Evolutionary conservation across 1,140 invertebrate species (phyloP).

Genomic region (Drosophila bocki): DNA sequence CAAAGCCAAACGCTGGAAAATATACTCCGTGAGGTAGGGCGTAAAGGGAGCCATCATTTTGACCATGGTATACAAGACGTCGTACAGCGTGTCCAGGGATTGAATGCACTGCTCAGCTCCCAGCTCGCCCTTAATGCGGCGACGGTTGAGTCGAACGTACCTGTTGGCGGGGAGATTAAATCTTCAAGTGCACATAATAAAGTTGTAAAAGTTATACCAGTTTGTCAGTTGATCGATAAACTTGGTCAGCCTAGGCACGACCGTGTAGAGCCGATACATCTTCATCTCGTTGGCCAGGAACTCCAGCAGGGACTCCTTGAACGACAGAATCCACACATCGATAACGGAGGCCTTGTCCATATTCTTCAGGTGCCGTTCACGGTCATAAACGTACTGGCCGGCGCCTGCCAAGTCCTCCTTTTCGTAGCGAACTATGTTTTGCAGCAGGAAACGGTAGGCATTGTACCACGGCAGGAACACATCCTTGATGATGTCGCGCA

Average conservation of each 20-base stretch:
- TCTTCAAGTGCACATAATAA: background rate
- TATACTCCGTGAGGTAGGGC: constrained; percentile 97
- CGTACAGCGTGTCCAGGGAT: constrained; percentile 95
- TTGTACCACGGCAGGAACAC: constrained; percentile 99
- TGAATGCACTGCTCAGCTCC: constrained; percentile 91
- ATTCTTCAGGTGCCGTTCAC: constrained; percentile 85
- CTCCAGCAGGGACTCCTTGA: constrained; percentile 95
- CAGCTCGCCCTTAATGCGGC: constrained; percentile 95
- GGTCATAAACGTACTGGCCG: constrained; percentile 88
- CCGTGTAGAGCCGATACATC: constrained; percentile 97
- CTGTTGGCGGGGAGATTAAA: constrained; percentile 16
- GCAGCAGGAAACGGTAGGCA: constrained; percentile 97
- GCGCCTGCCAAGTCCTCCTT: constrained; percentile 88
- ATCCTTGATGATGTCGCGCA: constrained; percentile 98
- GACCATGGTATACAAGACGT: constrained; percentile 95
- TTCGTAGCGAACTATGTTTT: constrained; percentile 94
- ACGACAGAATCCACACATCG: constrained; percentile 99
- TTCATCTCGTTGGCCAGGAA: constrained; percentile 97
- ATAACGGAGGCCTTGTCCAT: constrained; percentile 91
- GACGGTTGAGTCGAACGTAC: constrained; percentile 98
- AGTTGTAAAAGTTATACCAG: constrained; percentile 87
- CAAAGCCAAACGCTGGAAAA: constrained; percentile 94
- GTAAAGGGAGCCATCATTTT: constrained; percentile 98
- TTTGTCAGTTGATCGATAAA: constrained; percentile 99
- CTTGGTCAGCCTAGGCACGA: constrained; percentile 96